A percentile compares a stretch with the other conserved stretches of the same genome.
Conservation (phyloP, 2,888 invertebrate species). For the Zygaena filipendulae region DNA sequence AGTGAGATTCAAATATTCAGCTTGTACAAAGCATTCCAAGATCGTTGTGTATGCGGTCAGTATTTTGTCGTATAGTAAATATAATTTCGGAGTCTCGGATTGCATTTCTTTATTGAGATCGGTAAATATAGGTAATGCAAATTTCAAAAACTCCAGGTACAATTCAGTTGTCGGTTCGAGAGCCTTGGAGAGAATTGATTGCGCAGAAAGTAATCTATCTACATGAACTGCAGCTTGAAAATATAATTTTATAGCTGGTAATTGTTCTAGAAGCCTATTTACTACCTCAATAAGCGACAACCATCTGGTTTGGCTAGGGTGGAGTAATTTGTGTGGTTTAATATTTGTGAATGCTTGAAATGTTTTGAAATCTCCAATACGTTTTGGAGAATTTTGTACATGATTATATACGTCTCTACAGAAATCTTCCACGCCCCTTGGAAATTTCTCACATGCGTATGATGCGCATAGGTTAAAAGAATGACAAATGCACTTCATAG, state of each 20-base stretch:
- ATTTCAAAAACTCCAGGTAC: constrained; percentile 14
- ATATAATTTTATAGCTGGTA: constrained; percentile 19
- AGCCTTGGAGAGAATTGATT: constrained; percentile 11
- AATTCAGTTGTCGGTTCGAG: constrained; percentile 14
- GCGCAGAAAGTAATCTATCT: constrained; percentile 19
- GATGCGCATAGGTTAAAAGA: constrained; percentile 17
- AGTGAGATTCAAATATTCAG: constrained; percentile 10
- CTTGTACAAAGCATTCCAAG: constrained; percentile 12
- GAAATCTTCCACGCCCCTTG: constrained; percentile 16
- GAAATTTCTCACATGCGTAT: constrained; percentile 17
- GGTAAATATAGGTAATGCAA: constrained; percentile 15
- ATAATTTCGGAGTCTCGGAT: constrained; percentile 14
- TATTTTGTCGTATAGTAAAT: constrained; percentile 12
- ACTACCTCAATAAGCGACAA: constrained; percentile 18
- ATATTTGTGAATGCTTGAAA: constrained; percentile 11
- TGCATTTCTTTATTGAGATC: constrained; percentile 19
- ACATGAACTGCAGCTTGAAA: constrained; percentile 17
- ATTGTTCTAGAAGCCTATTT: constrained; percentile 18
- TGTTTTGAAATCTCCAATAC: constrained; percentile 13
- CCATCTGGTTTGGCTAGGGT: constrained; percentile 21
- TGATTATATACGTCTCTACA: constrained; percentile 16
- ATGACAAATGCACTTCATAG: constrained; percentile 20
- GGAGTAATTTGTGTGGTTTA: constrained; percentile 13
- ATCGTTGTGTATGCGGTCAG: constrained; percentile 10
- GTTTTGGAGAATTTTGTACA: constrained; percentile 16